Conservation (phyloP, 2,113 vertebrate species). For the Capreolus pygargus region DNA sequence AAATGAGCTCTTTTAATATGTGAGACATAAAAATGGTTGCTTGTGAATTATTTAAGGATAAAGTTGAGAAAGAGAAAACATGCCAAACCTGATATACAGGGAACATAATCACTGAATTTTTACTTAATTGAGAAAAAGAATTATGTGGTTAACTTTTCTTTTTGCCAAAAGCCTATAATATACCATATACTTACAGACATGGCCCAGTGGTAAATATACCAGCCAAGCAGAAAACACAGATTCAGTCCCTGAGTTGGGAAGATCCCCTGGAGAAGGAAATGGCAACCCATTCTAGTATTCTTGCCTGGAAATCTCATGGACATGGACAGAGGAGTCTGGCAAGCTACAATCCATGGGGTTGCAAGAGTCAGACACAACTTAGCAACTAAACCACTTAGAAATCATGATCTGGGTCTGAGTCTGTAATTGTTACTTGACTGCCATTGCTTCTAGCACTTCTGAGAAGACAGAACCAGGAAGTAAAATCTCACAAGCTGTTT, state of each 20-base stretch:
- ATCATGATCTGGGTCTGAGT: neutral
- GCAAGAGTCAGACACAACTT: neutral
- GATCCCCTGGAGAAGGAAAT: neutral
- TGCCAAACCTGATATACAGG: neutral
- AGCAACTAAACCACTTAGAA: neutral
- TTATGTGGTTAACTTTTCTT: neutral
- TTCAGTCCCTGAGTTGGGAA: neutral
- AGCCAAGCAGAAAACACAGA: neutral
- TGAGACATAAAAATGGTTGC: slow-evolving; percentile 30
- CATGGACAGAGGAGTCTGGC: neutral
- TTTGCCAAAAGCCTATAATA: neutral
- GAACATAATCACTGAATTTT: neutral
- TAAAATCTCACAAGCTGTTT: neutral
- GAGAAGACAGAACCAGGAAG: neutral
- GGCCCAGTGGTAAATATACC: neutral
- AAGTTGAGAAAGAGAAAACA: neutral
- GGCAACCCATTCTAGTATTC: neutral
- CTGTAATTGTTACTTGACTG: neutral
- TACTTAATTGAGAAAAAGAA: slow-evolving; percentile 44
- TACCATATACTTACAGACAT: neutral
- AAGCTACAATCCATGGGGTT: neutral
- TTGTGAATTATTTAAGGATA: slow-evolving; percentile 29
- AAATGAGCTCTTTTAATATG: slow-evolving; percentile 59
- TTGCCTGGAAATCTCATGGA: neutral
- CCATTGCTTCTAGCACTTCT: neutral